phyloP scores from a whole-genome alignment of 2,888 invertebrate species.

The Lepidonotus clava region DNA sequence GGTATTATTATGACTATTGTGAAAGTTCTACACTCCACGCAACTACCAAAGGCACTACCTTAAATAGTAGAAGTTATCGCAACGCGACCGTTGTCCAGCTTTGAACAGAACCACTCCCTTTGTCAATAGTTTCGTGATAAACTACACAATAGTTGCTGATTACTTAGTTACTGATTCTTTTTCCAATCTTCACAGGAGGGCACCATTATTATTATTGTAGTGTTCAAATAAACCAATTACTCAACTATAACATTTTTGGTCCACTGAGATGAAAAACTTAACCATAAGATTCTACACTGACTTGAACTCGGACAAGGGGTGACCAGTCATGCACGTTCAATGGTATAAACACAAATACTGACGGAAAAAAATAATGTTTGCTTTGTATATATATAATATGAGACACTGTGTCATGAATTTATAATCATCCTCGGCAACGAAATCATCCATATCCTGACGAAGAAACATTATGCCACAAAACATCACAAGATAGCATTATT shows the following conservation, averaged over 20 bases:
- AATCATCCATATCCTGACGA: conserved; percentile 29
- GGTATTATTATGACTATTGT: no score
- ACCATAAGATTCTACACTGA: not conserved
- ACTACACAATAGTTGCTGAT: no score
- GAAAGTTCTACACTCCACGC: not conserved
- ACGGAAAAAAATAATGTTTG: conserved; percentile 39
- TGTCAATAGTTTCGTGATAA: no score
- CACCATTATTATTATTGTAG: conserved; percentile 7
- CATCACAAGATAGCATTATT: conserved; percentile 18
- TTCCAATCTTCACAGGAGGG: not conserved
- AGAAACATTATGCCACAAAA: conserved; percentile 41
- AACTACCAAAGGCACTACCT: conserved; percentile 41
- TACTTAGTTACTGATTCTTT: not conserved
- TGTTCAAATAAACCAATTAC: not conserved
- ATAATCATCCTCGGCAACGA: conserved; percentile 35
- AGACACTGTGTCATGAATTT: conserved; percentile 35
- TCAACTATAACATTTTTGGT: conserved; percentile 17
- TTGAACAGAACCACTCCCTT: not conserved
- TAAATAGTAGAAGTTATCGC: not conserved
- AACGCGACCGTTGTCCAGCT: not conserved
- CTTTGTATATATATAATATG: conserved; percentile 44
- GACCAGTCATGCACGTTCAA: conserved; percentile 16
- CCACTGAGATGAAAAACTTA: conserved; percentile 27
- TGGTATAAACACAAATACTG: conserved; percentile 34
- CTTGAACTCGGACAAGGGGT: conserved; percentile 34